Evolutionary conservation across 2,797 vertebrate genomes (phyloP), one percentile per base, ranked within the genome.

Genomic region (Peromyscus aztecus): DNA sequence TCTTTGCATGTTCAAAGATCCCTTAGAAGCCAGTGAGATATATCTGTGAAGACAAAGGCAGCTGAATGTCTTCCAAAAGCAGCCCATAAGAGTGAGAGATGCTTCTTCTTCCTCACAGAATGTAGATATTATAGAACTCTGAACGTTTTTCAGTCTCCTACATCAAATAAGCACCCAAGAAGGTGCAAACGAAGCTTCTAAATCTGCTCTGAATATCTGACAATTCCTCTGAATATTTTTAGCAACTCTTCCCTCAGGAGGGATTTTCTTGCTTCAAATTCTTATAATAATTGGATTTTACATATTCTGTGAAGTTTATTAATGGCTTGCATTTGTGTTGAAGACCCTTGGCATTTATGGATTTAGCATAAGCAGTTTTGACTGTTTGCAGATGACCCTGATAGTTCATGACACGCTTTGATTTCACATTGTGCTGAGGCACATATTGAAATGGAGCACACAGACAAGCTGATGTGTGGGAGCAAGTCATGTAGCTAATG

Each of bases 1-100:
- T 97, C 94, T 94, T 95, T 90, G 84, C 31, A 69, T 80, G 97
- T 94, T 87, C 85, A 19, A 90, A 94, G 93, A 96, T 77, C 49
- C 69, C 93, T 83, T 29, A 84, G 93, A 95, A 91, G 40, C 11
- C 24, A 96, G 87, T 92, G 95, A 84, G 57, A 40, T 86, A 10
- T 61, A 34, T 91, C 91, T 90, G 43, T 57, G 75, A 61, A 75
- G 94, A 76, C 73, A 84, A 37, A 96, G 86, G n/a, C 91, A 57
- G 13, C 76, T 61, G 87, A 88, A 69, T 83, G 13, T 88, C 83
- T 96, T 76, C 19, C n/a, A 87, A n/a, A 69, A 77, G 19, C 4
- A 2, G 2, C 59, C 94, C 46, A 84, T 95, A 94, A 81, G 71
- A 71, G 81, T 2, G n/a, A 87, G 80, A 61, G 61, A 27, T 57